Evolutionary conservation across 2,113 vertebrate species (phyloP).

Genomic region (Pseudorectes ferrugineus): DNA sequence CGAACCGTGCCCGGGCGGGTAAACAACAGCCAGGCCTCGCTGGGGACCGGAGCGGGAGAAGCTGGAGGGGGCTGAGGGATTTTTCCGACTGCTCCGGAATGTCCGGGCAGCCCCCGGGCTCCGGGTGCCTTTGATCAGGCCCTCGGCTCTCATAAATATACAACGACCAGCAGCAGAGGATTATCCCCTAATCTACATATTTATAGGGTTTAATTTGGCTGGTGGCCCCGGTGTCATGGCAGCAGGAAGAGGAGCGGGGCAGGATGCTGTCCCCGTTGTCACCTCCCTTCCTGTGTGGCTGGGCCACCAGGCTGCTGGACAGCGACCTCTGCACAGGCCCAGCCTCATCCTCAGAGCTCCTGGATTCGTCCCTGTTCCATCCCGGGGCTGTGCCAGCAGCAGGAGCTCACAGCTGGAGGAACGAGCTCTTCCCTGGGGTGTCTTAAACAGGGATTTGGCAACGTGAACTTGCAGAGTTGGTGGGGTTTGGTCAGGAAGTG

Average conservation of each 20-base stretch:
- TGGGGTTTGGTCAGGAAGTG: neutral
- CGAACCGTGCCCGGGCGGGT: neutral
- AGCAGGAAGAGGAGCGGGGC: neutral
- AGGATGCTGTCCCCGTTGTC: neutral
- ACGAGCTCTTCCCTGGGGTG: too few species aligned
- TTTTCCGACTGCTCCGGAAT: neutral
- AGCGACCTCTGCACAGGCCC: neutral
- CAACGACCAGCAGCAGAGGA: neutral
- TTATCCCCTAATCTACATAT: slow-evolving; percentile 19
- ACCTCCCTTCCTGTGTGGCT: fast-evolving
- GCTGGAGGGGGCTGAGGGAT: neutral
- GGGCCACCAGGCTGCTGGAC: neutral
- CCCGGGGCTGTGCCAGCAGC: neutral
- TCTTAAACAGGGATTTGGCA: neutral
- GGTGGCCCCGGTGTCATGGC: neutral
- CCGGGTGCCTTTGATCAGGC: neutral
- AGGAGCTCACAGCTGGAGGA: neutral
- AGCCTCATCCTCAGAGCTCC: neutral
- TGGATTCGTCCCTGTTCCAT: fast-evolving
- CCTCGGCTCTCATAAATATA: neutral
- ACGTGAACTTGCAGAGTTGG: fast-evolving
- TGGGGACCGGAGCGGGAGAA: neutral
- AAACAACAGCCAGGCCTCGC: neutral
- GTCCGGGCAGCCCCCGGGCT: neutral
- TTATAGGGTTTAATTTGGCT: neutral